phyloP scores from a whole-genome alignment of 2,888 invertebrate species.

The Sycophila texana region DNA sequence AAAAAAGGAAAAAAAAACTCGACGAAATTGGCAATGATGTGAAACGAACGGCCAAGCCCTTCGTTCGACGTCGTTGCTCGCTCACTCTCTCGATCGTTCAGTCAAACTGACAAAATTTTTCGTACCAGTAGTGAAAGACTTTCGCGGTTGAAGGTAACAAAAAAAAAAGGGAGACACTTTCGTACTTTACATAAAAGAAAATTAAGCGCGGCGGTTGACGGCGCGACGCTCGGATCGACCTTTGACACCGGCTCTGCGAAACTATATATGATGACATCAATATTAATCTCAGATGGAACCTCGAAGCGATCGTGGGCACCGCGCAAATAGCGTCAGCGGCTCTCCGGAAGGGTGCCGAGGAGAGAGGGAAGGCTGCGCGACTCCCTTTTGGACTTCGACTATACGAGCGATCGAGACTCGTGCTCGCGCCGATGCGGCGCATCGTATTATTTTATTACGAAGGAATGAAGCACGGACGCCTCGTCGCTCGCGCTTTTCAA shows the following conservation, averaged over 20 bases:
- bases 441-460: neutral
- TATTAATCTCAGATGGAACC: slow-evolving; percentile 19
- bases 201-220: neutral
- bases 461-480: neutral
- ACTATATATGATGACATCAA: slow-evolving; percentile 19
- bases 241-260: slow-evolving; percentile 51
- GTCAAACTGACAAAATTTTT: slow-evolving; percentile 52
- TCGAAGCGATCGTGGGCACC: neutral
- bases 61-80: slow-evolving; percentile 48
- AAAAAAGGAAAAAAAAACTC: slow-evolving; percentile 11
- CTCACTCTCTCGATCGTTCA: slow-evolving; percentile 29
- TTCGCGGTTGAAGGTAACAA: slow-evolving; percentile 19
- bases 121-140: slow-evolving; percentile 22
- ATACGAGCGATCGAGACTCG: slow-evolving; percentile 14
- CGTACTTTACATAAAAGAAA: neutral
- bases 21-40: slow-evolving; percentile 44
- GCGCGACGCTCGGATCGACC: slow-evolving; percentile 27
- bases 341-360: neutral
- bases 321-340: neutral
- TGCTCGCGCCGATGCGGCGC: neutral
- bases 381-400: neutral
- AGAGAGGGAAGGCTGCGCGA: neutral
- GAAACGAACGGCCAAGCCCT: slow-evolving; percentile 51
- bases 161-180: slow-evolving; percentile 19
- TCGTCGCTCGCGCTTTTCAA: slow-evolving; percentile 35